Base-by-base conservation (phyloP, 2,888 invertebrate genomes). In the Tenodera sinensis region DNA sequence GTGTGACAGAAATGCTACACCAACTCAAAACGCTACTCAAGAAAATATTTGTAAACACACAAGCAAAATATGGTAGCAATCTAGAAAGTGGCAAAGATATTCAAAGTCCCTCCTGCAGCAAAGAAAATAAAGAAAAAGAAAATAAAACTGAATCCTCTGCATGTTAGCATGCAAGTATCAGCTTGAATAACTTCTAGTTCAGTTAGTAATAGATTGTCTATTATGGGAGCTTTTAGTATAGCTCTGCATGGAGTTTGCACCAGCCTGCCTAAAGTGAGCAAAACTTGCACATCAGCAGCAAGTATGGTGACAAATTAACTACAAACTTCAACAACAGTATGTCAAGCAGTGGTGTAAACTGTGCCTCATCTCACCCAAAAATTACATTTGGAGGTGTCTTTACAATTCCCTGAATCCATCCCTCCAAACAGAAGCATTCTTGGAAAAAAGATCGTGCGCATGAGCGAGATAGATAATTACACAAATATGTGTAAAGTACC, bases 141-240 rank as follows among this genome's bases (percentile, higher is more conserved):
- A 71, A 71, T 6, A 71, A 20, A 71, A 71, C 54, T 71, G 54
- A 71, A 15, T 71, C 54, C 54, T 71, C 54, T 71, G 54, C 54
- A 71, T 71, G 54, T 87, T 71, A 87, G 34, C 87, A 87, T 87
- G 87, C 87, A 87, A 85, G 30, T 87, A 87, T 87, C 87, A 82
- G 82, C 20, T 71, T 71, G 54, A 82, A n/a, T 42, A 34, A 83
- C 42, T 87, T 87, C 71, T 83, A 87, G 42, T 87, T 87, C 27
- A 87, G 87, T 87, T 87, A 87, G 87, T 87, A 87, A 87, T 28
- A 20, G 82, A 15, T 84, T 87, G 87, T 28, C 87, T 87, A 87
- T 82, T 28, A 87, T 27, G 81, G 82, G 87, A 87, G 54, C 82
- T 71, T 71, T 71, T 87, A 87, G 34, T 87, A 34, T 82, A 87